Conservation (phyloP, 30 jellyfish, hydroid and myxozoan genomes). For the Turritopsis dohrnii region DNA sequence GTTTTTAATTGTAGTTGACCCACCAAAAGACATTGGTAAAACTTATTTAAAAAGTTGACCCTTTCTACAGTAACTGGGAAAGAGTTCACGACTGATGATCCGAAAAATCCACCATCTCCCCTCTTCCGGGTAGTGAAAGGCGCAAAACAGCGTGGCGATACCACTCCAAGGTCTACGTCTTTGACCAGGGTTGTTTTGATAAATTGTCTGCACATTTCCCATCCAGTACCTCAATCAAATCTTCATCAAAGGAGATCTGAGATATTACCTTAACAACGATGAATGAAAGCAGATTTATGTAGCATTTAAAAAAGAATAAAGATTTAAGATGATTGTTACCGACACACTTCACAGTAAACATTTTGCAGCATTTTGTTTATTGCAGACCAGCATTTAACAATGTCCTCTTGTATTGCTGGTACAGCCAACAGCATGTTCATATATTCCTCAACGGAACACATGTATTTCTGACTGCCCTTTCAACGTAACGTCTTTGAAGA, state of each 20-base stretch:
- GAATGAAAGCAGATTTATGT: too few relatives aligned
- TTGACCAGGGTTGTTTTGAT: neutral
- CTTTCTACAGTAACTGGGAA: neutral
- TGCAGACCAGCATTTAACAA: neutral
- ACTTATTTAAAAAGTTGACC: neutral
- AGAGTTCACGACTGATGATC: neutral
- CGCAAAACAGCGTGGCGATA: neutral
- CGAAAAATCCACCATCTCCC: neutral
- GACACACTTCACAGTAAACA: neutral
- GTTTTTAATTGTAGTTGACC: neutral
- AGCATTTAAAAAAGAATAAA: too few relatives aligned
- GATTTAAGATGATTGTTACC: neutral
- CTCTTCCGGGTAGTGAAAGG: neutral
- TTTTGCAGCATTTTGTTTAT: neutral
- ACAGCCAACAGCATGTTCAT: neutral
- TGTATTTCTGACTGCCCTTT: neutral
- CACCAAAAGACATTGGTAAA: neutral
- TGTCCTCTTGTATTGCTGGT: neutral
- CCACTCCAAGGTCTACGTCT: neutral
- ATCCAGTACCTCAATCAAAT: neutral
- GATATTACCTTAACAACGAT: neutral
- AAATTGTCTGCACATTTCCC: neutral
- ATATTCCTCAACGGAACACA: neutral
- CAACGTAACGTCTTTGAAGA: too few relatives aligned
- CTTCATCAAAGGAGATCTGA: neutral